Percentiles rank a stretch among this genome's conserved stretches.
These are phyloP conservation scores for Pelecanoides urinatrix DNA, from an alignment of 2,113 vertebrate species.

Conservation along the genomic window DNA sequence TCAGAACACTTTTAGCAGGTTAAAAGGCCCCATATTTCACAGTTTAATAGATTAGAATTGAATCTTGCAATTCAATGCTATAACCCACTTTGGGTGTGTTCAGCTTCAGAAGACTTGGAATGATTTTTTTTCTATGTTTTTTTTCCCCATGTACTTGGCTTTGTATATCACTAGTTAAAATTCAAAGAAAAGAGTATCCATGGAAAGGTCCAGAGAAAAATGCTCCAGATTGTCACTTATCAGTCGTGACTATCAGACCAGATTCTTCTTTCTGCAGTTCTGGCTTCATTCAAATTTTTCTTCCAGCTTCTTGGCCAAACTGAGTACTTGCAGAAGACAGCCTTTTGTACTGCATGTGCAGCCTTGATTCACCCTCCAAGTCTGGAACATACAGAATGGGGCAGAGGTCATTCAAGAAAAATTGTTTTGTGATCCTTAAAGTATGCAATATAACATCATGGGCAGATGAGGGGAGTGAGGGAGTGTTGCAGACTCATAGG, in stretches of 20 bases:
- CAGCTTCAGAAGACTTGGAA: neutral
- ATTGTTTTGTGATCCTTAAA: constrained; percentile 47
- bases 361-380: neutral
- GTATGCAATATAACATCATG: constrained; percentile 53
- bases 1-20: neutral
- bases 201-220: neutral
- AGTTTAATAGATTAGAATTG: neutral
- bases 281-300: neutral
- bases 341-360: neutral
- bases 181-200: neutral
- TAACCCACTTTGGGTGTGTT: neutral
- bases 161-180: neutral
- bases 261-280: neutral
- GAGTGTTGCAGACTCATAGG: constrained; percentile 40
- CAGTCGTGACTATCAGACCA: neutral
- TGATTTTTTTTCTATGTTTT: neutral
- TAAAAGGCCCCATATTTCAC: neutral
- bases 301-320: neutral
- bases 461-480: constrained; percentile 28
- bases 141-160: neutral
- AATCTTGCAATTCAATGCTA: neutral
- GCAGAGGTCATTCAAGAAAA: constrained; percentile 34
- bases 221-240: neutral
- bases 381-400: neutral
- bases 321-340: neutral